Evolutionary conservation across 2,113 vertebrate genomes (phyloP).

Genomic region (Myrmecophaga tridactyla): DNA sequence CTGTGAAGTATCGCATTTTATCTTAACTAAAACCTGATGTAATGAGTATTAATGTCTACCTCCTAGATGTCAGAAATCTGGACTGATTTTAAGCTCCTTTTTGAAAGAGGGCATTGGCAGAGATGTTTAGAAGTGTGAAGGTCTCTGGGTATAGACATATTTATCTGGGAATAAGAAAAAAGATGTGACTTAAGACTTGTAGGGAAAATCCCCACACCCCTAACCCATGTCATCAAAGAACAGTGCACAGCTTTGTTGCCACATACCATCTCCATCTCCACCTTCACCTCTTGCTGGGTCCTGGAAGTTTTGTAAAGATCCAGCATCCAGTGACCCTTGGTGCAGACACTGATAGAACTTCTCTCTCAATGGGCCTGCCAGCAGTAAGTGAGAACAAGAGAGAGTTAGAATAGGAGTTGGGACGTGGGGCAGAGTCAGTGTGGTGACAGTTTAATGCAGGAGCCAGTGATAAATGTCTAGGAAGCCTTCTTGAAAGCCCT

Average conservation of each 20-base stretch:
- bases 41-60: not conserved
- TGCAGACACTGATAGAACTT: fast-evolving
- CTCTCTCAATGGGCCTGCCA: not conserved
- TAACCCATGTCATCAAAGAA: not conserved
- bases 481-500: no score
- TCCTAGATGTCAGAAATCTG: not conserved
- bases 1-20: not conserved
- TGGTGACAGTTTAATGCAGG: fast-evolving
- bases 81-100: not conserved
- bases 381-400: fast-evolving
- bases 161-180: not conserved
- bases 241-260: not conserved
- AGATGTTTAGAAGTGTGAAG: not conserved
- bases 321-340: no score
- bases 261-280: no score
- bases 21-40: not conserved
- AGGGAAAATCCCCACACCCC: not conserved
- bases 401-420: not conserved
- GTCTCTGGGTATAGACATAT: not conserved
- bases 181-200: not conserved
- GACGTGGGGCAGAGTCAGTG: not conserved
- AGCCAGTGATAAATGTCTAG: fast-evolving
- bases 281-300: no score
- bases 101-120: not conserved
- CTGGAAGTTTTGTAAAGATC: not conserved